Conservation (phyloP, 2,797 vertebrate species). For the Sciurus carolinensis region DNA sequence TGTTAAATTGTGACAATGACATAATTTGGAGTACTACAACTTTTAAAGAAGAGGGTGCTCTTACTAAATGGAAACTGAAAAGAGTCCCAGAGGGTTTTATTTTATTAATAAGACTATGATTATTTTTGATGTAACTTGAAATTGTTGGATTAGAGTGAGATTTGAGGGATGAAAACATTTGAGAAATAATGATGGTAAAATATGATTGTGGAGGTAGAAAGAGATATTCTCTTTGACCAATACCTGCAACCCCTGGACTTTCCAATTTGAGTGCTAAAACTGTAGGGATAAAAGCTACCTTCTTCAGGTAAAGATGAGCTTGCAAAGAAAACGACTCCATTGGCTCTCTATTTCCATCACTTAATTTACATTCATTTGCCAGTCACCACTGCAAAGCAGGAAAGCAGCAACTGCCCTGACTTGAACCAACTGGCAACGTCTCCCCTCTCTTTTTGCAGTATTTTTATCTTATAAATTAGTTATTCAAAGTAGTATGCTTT, state of each 20-base stretch:
- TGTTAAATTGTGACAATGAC: background rate
- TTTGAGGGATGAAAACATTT: background rate
- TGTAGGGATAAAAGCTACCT: background rate
- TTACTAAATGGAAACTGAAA: background rate
- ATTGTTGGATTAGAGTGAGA: background rate
- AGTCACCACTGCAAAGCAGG: background rate
- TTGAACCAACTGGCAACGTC: background rate
- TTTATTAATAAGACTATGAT: background rate
- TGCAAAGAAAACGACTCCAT: background rate
- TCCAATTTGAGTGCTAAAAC: background rate
- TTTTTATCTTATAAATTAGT: conserved; percentile 68
- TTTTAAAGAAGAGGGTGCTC: background rate
- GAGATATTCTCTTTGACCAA: background rate
- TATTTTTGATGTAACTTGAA: conserved; percentile 9
- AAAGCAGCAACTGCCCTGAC: background rate
- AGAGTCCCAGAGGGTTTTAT: background rate
- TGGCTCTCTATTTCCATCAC: background rate
- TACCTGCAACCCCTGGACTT: background rate
- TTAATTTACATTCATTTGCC: background rate
- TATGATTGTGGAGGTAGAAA: background rate
- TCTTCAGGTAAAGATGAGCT: background rate
- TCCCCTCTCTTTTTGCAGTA: background rate
- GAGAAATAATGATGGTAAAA: conserved; percentile 29
- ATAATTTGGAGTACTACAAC: background rate
- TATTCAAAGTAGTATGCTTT: background rate